phyloP scores from a whole-genome alignment of 2,888 invertebrate genomes.

The Aromia moschata region DNA sequence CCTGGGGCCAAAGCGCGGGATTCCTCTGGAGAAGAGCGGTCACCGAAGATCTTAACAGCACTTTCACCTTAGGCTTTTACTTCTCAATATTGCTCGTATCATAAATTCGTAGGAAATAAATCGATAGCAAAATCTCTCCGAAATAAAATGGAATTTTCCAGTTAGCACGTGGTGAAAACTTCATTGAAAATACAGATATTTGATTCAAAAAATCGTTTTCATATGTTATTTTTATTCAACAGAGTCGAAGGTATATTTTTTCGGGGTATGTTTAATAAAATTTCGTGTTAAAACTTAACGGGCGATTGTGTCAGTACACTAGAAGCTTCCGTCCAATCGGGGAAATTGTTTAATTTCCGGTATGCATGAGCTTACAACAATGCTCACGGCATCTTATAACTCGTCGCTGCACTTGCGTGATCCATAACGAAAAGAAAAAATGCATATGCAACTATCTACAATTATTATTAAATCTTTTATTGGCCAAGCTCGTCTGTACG shows the following conservation, averaged over 20 bases:
- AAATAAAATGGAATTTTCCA: too few relatives aligned
- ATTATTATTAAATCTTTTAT: conserved; percentile 30
- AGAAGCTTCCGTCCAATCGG: conserved; percentile 55
- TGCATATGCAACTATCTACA: conserved; percentile 27
- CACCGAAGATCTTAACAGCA: not conserved
- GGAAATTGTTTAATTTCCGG: conserved; percentile 61
- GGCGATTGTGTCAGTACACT: conserved; percentile 53
- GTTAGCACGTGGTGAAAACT: too few relatives aligned
- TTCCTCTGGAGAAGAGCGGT: conserved; percentile 2
- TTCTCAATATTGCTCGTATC: too few relatives aligned
- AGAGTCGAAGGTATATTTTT: too few relatives aligned
- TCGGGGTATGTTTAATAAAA: too few relatives aligned
- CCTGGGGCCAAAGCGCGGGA: conserved; percentile 1
- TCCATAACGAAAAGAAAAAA: conserved; percentile 33
- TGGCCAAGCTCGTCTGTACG: too few relatives aligned
- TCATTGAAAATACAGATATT: too few relatives aligned
- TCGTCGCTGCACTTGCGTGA: conserved; percentile 42
- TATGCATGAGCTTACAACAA: conserved; percentile 48
- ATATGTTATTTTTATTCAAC: too few relatives aligned
- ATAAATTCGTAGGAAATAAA: too few relatives aligned
- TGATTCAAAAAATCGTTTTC: too few relatives aligned
- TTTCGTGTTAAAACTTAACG: conserved; percentile 26
- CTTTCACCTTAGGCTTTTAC: not conserved
- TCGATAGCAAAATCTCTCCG: too few relatives aligned
- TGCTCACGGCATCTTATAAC: conserved; percentile 36